Evolutionary conservation across 2,113 vertebrate species (phyloP).

Genomic region (Kryptolebias marmoratus): DNA sequence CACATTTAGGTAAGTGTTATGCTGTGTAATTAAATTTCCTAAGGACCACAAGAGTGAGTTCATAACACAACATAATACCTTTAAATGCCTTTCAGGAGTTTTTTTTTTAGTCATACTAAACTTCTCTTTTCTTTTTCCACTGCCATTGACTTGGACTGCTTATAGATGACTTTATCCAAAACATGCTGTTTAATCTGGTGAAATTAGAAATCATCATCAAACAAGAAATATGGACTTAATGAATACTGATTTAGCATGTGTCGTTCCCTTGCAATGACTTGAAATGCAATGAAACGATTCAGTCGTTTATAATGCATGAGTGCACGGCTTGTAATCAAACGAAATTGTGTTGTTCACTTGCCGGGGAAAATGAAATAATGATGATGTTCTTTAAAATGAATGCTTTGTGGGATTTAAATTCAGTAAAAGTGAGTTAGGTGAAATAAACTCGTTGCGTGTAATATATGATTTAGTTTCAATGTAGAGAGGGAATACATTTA

Average conservation of each 20-base stretch:
- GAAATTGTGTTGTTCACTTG: constrained; percentile 76
- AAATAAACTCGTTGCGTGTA: constrained; percentile 56
- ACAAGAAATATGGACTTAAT: constrained; percentile 66
- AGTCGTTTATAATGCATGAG: constrained; percentile 76
- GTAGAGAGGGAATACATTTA: constrained; percentile 9
- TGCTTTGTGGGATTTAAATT: constrained; percentile 68
- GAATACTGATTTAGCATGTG: constrained; percentile 68
- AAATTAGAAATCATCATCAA: constrained; percentile 77
- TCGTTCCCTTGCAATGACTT: constrained; percentile 63
- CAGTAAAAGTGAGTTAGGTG: constrained; percentile 50
- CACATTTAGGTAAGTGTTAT: constrained; percentile 11
- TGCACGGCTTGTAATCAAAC: constrained; percentile 74
- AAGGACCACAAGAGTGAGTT: constrained; percentile 25
- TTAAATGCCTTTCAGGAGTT: constrained; percentile 32
- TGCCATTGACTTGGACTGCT: constrained; percentile 37
- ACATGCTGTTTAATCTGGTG: constrained; percentile 74
- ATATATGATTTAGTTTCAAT: constrained; percentile 43
- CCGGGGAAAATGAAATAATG: constrained; percentile 73
- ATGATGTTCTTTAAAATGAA: constrained; percentile 75
- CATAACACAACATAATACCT: constrained; percentile 31
- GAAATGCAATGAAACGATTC: constrained; percentile 73
- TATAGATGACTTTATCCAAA: constrained; percentile 56
- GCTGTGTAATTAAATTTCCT: constrained; percentile 52
- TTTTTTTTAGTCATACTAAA: neutral
- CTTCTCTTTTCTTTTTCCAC: constrained; percentile 13